Percentiles rank a stretch among this genome's conserved stretches.
Conservation (phyloP, 1,140 invertebrate genomes). For the Pseudomyrmex gracilis region DNA sequence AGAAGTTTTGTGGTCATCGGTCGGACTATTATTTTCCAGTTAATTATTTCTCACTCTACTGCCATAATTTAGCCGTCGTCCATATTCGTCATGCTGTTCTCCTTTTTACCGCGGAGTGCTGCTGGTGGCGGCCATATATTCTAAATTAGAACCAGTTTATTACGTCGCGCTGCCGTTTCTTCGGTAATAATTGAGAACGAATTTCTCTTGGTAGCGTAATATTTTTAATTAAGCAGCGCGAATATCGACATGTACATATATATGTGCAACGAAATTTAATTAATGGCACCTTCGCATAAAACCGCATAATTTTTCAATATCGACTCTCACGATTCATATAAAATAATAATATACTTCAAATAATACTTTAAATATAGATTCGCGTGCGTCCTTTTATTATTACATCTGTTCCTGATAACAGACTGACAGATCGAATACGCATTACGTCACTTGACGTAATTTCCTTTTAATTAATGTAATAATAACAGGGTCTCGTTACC, state of each 20-base stretch:
- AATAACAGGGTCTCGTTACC: background rate
- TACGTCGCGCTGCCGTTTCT: conserved; percentile 4
- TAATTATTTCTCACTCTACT: conserved; percentile 32
- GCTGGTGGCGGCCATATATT: background rate
- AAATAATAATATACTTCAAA: conserved; percentile 18
- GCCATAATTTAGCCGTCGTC: background rate
- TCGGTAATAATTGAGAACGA: conserved; percentile 8
- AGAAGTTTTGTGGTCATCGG: conserved; percentile 60
- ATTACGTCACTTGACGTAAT: background rate
- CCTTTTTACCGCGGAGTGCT: no score
- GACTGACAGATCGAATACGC: background rate
- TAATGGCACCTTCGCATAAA: conserved; percentile 18
- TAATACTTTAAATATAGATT: conserved; percentile 1
- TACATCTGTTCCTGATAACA: background rate
- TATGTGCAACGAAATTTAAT: conserved; percentile 30
- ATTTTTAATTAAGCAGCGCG: conserved; percentile 44
- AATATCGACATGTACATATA: conserved; percentile 9
- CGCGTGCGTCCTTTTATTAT: background rate
- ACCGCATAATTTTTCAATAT: conserved; percentile 3
- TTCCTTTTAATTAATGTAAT: background rate
- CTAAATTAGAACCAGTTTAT: conserved; percentile 38
- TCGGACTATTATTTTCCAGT: conserved; percentile 1
- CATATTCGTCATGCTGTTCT: no score
- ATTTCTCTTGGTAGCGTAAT: background rate
- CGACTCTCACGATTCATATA: conserved; percentile 1